Evolutionary conservation across 1,140 invertebrate species (phyloP), one percentile per base, ranked within the genome.

Genomic region (Globodera ellingtonae): DNA sequence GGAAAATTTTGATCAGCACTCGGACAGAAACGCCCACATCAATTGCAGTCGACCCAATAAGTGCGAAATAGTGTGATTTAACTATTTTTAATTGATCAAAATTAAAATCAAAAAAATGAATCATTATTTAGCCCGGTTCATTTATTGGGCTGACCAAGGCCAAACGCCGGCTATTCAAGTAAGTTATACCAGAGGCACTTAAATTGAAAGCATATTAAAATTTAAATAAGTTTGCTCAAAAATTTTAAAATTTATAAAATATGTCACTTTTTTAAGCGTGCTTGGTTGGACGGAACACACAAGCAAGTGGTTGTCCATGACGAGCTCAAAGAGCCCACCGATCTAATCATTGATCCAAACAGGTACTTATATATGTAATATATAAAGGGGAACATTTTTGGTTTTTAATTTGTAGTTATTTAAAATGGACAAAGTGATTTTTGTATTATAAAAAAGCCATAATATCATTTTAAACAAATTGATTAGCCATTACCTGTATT

Each of bases 11-110:
- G 0, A 92, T 95, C 0, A 95, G 95, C 87, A 96, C 95, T 0
- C 95, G 94, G 0, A 95, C 94, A 18, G 95, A 97, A 88, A 93
- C 95, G 0, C 97, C 96, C 0, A 92, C 95, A 83, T 95, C 97
- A 89, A 90, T 99, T 6, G 96, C 96, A 5, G 96, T 99, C 0
- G 98, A 99, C 91, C 97, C 97, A 0, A 92, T 98, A 8, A 96
- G 80, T 77, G 65, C 48, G 56, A 35, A 3, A 50, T 18, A 15
- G 56, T 15, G 5, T 62, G 13, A 18, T 0, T 48, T 6, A 13
- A n/a, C 0, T 8, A 5, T 6, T 5, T 52, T 74, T 15, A 59
- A 15, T 59, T 59, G 15, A 15, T 59, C 24, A 24, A 24, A 24
- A 24, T 24, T 0, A 24, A 24, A 24, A 24, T 24, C 1, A 24